Conservation (phyloP, 2,797 vertebrate genomes). For the Taenioides sp. region DNA sequence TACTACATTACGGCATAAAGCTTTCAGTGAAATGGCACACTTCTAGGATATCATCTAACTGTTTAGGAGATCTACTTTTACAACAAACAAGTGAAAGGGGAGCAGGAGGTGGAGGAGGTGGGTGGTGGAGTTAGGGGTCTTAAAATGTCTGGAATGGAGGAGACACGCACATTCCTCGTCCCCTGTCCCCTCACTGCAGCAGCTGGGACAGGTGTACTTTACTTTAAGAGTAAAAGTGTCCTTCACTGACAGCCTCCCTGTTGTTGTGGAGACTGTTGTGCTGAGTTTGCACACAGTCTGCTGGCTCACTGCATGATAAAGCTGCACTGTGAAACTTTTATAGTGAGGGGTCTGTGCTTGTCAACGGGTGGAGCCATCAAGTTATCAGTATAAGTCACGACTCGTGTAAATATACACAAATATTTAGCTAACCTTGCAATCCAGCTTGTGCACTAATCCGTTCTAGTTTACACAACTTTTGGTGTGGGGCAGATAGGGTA, state of each 20-base stretch:
- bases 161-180: conserved; percentile 65
- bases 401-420: too few species aligned
- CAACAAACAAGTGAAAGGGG: conserved; percentile 36
- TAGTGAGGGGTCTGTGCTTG: background rate
- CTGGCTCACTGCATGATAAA: conserved; percentile 38
- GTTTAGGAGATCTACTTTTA: background rate
- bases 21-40: background rate
- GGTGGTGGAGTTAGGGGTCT: conserved; percentile 15
- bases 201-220: conserved; percentile 82
- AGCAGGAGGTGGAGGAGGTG: conserved; percentile 5
- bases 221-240: conserved; percentile 68
- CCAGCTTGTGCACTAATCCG: too few species aligned
- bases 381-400: too few species aligned
- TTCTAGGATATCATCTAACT: background rate
- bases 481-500: too few species aligned
- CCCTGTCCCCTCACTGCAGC: conserved; percentile 73
- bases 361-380: background rate
- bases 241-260: conserved; percentile 46
- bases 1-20: background rate
- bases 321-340: background rate
- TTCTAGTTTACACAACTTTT: too few species aligned
- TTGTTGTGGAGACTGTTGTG: conserved; percentile 45
- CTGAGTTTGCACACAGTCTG: conserved; percentile 55
- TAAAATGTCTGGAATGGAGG: conserved; percentile 30
- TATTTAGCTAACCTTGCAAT: too few species aligned